Conservation (phyloP, 2,797 vertebrate genomes). For the Gallinago stenura region DNA sequence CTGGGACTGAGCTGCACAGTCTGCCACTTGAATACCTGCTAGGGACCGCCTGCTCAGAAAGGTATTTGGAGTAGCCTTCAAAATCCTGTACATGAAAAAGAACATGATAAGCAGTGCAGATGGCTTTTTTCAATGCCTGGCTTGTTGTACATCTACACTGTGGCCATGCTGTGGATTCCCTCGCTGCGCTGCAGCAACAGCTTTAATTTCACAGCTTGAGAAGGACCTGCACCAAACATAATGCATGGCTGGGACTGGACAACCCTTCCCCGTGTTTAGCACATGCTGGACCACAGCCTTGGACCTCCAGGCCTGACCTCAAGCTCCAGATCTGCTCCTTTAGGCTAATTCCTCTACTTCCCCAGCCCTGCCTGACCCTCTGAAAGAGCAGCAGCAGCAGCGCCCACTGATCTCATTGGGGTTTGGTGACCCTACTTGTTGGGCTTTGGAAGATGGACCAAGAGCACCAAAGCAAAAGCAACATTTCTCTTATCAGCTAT, state of each 20-base stretch:
- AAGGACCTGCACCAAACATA: background rate
- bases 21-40: background rate
- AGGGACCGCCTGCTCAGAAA: background rate
- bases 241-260: rapidly evolving
- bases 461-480: background rate
- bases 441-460: background rate
- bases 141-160: rapidly evolving
- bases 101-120: background rate
- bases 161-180: rapidly evolving
- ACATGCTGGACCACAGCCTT: background rate
- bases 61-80: conserved; percentile 19
- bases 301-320: background rate
- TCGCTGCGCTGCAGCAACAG: background rate
- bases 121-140: background rate
- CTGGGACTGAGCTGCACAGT: background rate
- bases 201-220: background rate
- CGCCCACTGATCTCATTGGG: rapidly evolving
- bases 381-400: background rate
- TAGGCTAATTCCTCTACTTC: background rate
- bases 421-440: rapidly evolving
- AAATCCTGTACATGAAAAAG: background rate
- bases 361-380: rapidly evolving
- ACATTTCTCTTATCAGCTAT: rapidly evolving
- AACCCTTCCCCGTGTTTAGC: rapidly evolving
- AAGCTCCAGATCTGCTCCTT: background rate